Evolutionary conservation across 2,888 invertebrate species (phyloP).

Genomic region (Phalera bucephala): DNA sequence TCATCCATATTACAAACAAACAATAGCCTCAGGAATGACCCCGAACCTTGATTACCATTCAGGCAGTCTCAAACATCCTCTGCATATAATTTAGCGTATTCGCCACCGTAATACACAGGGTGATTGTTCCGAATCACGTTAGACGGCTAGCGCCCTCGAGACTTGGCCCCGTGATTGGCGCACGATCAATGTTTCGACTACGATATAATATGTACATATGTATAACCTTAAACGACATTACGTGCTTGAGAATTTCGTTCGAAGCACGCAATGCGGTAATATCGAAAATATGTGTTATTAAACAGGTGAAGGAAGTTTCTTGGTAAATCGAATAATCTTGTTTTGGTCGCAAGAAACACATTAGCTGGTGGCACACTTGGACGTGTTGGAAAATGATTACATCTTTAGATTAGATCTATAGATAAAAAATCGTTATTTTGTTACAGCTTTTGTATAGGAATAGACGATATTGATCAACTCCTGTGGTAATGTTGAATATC

Average conservation of each 20-base stretch:
- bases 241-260: constrained; percentile 19
- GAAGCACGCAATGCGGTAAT: constrained; percentile 20
- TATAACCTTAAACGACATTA: constrained; percentile 8
- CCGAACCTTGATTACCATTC: constrained; percentile 37
- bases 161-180: constrained; percentile 6
- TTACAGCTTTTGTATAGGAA: too few species aligned
- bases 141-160: constrained; percentile 18
- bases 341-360: too few species aligned
- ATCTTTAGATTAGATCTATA: too few species aligned
- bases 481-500: too few species aligned
- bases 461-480: too few species aligned
- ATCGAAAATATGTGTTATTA: constrained; percentile 4
- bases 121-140: constrained; percentile 47
- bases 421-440: too few species aligned
- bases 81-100: constrained; percentile 46
- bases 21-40: constrained; percentile 7
- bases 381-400: too few species aligned
- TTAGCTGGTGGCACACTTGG: too few species aligned
- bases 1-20: too few species aligned
- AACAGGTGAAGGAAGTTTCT: neutral
- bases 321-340: neutral
- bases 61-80: constrained; percentile 22
- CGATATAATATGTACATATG: constrained; percentile 20
- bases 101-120: constrained; percentile 33
- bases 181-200: constrained; percentile 11